These are phyloP conservation scores for Phocides pigmalion DNA, from an alignment of 1,140 invertebrate species.

Conservation along the genomic window DNA sequence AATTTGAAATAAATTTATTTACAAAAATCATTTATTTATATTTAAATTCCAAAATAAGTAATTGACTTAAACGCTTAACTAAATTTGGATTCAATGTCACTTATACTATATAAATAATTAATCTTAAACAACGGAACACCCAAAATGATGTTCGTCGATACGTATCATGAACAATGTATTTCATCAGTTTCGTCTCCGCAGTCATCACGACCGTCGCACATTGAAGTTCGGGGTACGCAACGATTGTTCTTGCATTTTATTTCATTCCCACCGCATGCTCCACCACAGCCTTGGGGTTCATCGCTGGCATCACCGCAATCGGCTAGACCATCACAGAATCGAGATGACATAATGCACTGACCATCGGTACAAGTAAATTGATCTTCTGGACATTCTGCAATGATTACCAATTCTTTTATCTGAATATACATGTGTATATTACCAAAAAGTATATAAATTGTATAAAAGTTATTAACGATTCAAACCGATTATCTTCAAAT, in stretches of 20 bases:
- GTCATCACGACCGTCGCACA: constrained; percentile 50
- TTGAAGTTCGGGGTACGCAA: constrained; percentile 80
- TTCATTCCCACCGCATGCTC: constrained; percentile 69
- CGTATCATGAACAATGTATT: constrained; percentile 80
- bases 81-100: constrained; percentile 18
- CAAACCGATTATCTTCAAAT: too few relatives aligned
- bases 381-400: constrained; percentile 73
- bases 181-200: constrained; percentile 83
- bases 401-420: constrained; percentile 21
- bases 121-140: neutral
- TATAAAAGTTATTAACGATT: too few relatives aligned
- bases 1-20: too few relatives aligned
- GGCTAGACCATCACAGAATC: constrained; percentile 93
- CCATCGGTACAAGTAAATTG: constrained; percentile 83
- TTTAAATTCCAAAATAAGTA: constrained; percentile 4
- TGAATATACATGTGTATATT: too few relatives aligned
- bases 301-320: constrained; percentile 94
- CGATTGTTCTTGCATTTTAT: constrained; percentile 84
- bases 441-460: too few relatives aligned
- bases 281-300: constrained; percentile 90
- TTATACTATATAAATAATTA: constrained; percentile 6
- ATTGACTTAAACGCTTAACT: neutral
- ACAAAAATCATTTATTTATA: constrained; percentile 2
- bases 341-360: constrained; percentile 91
- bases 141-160: neutral